phyloP scores from a whole-genome alignment of 2,888 invertebrate genomes.

The Thera obeliscata region DNA sequence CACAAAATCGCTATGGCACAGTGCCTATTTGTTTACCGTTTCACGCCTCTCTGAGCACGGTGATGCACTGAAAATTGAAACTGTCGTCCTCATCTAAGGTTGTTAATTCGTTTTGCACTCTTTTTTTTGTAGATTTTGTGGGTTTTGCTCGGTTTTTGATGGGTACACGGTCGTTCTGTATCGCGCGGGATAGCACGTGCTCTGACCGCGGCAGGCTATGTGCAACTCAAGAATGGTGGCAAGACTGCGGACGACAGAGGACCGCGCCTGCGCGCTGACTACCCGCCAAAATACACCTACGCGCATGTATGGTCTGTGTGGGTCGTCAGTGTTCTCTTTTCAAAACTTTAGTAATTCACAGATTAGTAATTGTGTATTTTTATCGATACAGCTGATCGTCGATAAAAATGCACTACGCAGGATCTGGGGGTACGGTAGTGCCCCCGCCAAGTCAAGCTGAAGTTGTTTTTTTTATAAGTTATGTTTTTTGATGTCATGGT shows the following conservation, averaged over 20 bases:
- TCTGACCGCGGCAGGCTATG: constrained; percentile 55
- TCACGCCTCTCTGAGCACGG: constrained; percentile 61
- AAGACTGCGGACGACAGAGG: constrained; percentile 78
- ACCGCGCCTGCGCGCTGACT: constrained; percentile 71
- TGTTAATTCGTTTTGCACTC: constrained; percentile 50
- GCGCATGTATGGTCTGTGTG: constrained; percentile 74
- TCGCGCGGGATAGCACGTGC: constrained; percentile 50
- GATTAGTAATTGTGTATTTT: constrained; percentile 47
- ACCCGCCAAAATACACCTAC: constrained; percentile 83
- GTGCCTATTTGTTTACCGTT: constrained; percentile 78
- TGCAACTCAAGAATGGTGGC: constrained; percentile 83
- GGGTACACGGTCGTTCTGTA: constrained; percentile 59
- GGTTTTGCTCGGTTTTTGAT: constrained; percentile 67
- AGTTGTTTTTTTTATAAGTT: no score
- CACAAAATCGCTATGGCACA: constrained; percentile 79
- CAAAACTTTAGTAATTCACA: constrained; percentile 61
- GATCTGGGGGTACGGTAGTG: constrained; percentile 1
- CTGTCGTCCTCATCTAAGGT: constrained; percentile 40
- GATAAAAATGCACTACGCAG: constrained; percentile 34
- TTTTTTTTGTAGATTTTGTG: constrained; percentile 49
- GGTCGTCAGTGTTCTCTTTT: constrained; percentile 54
- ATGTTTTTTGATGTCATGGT: no score
- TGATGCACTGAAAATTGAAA: constrained; percentile 43
- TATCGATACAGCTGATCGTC: constrained; percentile 31
- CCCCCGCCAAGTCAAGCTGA: no score